phyloP scores from a whole-genome alignment of 2,797 vertebrate species.

The Amazona finschi region DNA sequence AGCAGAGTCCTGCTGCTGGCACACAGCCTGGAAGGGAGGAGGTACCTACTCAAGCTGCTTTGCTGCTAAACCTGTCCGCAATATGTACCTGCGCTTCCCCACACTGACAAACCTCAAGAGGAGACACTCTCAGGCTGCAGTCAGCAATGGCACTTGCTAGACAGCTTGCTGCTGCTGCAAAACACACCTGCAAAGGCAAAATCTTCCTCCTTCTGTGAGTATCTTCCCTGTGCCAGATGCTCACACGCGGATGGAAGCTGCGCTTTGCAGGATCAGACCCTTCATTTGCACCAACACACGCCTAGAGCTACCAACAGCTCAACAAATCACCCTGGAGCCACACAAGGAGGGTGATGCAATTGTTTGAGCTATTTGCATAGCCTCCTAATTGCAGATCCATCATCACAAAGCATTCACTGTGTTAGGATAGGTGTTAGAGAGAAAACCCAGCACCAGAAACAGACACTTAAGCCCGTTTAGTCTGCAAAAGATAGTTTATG shows the following conservation, averaged over 20 bases:
- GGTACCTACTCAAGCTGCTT: neutral
- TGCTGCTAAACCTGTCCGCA: neutral
- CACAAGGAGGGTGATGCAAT: neutral
- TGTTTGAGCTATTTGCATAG: conserved; percentile 6
- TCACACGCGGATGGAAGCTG: neutral
- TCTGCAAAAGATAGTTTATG: neutral
- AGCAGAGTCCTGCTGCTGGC: neutral
- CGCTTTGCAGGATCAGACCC: neutral
- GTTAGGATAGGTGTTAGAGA: neutral
- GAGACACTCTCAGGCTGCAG: neutral
- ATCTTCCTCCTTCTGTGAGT: neutral
- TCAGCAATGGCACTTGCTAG: neutral
- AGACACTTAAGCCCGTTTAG: neutral
- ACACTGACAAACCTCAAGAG: neutral
- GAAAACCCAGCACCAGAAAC: neutral
- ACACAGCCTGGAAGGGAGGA: neutral
- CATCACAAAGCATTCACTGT: neutral
- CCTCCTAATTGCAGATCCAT: neutral
- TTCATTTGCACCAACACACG: neutral
- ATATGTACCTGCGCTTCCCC: neutral
- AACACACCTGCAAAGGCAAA: neutral
- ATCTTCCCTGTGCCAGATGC: neutral
- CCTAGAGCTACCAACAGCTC: neutral
- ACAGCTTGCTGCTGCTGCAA: neutral
- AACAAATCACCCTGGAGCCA: neutral